Base-by-base conservation (phyloP, 1,140 invertebrate genomes). In the Archivesica marissinica region DNA sequence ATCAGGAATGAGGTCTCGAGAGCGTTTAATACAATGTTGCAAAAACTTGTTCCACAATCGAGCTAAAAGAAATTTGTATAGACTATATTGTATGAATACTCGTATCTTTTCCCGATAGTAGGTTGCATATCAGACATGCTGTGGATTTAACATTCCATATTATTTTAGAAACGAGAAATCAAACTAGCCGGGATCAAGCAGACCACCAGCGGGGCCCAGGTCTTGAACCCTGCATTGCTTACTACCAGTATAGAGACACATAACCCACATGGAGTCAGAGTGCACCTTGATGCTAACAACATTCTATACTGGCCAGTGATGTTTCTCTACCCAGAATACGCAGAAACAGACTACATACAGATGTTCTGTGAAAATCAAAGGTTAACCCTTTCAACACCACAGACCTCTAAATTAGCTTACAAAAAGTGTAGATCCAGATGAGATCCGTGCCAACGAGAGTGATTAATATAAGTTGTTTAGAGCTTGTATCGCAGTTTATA, bases 321-420 rank as follows among this genome's bases (percentile, higher is more conserved):
- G 50, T 96, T 98, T 89, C 94, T 97, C 23, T 98, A 98, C 94
- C 97, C 97, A 4, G 97, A 98, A 94, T 88, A 91, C 75, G 91
- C 89, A 15, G 92, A 94, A 88, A 94, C 94, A 0, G 95, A 95
- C 87, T 94, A 94, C 78, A 92, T 95, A 35, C 90, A 93, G 54
- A 90, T 95, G 85, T 97, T 97, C 88, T 94, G 95, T 79, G 97
- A 98, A 94, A 95, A 96, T 84, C 93, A 94, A n/a, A 95, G 94
- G 96, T 97, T n/a, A n/a, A n/a, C n/a, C n/a, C n/a, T n/a, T n/a
- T n/a, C n/a, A n/a, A n/a, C n/a, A n/a, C n/a, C n/a, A n/a, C n/a
- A n/a, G n/a, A n/a, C n/a, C n/a, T n/a, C n/a, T n/a, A n/a, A n/a
- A n/a, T n/a, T n/a, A n/a, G n/a, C n/a, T n/a, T n/a, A n/a, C n/a